phyloP scores from a whole-genome alignment of 2,113 vertebrate species.

The Hemicordylus capensis region DNA sequence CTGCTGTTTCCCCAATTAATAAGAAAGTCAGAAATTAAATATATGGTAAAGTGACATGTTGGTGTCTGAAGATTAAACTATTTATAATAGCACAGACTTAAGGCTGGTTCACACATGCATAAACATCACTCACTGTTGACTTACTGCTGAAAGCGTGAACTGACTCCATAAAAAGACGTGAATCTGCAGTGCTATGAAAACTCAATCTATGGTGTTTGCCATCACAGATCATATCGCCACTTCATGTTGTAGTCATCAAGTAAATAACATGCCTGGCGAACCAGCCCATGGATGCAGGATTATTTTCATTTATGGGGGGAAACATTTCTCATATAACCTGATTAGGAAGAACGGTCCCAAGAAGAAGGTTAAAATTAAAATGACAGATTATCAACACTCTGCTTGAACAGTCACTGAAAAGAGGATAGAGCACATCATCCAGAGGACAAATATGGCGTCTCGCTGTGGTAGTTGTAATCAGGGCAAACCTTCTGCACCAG shows the following conservation, averaged over 20 bases:
- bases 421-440: slow-evolving; percentile 76
- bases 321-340: slow-evolving; percentile 56
- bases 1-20: slow-evolving; percentile 30
- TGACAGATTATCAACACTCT: slow-evolving; percentile 41
- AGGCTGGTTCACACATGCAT: slow-evolving; percentile 9
- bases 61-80: slow-evolving; percentile 50
- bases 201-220: neutral
- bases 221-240: neutral
- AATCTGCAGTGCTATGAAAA: neutral
- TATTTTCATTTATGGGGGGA: slow-evolving; percentile 2
- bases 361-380: slow-evolving; percentile 57
- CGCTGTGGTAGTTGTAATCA: slow-evolving; percentile 99
- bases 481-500: slow-evolving; percentile 99
- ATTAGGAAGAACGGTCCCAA: slow-evolving; percentile 64
- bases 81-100: slow-evolving; percentile 63
- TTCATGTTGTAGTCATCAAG: neutral
- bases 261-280: slow-evolving; percentile 6
- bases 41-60: slow-evolving; percentile 54
- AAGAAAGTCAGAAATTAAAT: slow-evolving; percentile 16
- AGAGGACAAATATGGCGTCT: slow-evolving; percentile 95
- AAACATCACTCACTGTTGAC: neutral
- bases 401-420: neutral
- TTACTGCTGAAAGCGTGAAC: neutral
- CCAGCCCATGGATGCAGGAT: neutral
- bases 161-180: neutral